These are phyloP conservation scores for Larimichthys polyactis DNA, from an alignment of 2,113 vertebrate genomes.

Conservation along the genomic window DNA sequence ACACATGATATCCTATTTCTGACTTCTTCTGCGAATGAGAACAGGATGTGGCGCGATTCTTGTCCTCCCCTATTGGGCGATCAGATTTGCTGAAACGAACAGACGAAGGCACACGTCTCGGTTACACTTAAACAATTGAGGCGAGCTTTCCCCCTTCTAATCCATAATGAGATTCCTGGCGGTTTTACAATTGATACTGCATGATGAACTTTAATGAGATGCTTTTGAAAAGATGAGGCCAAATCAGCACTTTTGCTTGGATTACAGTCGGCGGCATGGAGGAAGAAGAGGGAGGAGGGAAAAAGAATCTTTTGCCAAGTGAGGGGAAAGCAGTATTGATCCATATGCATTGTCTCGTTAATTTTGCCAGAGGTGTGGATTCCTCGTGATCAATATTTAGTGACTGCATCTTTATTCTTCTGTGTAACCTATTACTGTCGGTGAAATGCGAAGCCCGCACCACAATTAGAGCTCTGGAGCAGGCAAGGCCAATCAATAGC, in stretches of 20 bases:
- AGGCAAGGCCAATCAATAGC: slow-evolving; percentile 80
- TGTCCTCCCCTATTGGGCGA: slow-evolving; percentile 10
- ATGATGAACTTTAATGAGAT: slow-evolving; percentile 75
- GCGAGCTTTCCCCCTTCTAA: not conserved
- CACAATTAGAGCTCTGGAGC: slow-evolving; percentile 83
- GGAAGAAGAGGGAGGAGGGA: not conserved
- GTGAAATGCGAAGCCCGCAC: slow-evolving; percentile 78
- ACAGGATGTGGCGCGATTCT: slow-evolving; percentile 41
- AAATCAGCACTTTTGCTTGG: slow-evolving; percentile 73
- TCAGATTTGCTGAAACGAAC: slow-evolving; percentile 23
- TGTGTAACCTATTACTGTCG: slow-evolving; percentile 85
- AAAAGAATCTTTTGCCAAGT: slow-evolving; percentile 43
- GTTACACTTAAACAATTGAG: slow-evolving; percentile 54
- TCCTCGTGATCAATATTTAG: slow-evolving; percentile 81
- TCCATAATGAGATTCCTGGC: slow-evolving; percentile 63
- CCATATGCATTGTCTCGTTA: slow-evolving; percentile 85
- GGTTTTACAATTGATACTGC: slow-evolving; percentile 65
- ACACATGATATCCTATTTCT: not conserved
- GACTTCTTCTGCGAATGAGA: slow-evolving; percentile 17
- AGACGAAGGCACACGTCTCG: slow-evolving; percentile 10
- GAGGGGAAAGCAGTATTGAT: slow-evolving; percentile 79
- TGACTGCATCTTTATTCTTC: slow-evolving; percentile 86
- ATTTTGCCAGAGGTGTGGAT: slow-evolving; percentile 85
- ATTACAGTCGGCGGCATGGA: slow-evolving; percentile 35
- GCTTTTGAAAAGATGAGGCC: slow-evolving; percentile 64